A percentile compares a stretch with the other conserved stretches of the same genome.
Evolutionary conservation across 2,888 invertebrate genomes (phyloP).

Genomic region (Noctua janthe): DNA sequence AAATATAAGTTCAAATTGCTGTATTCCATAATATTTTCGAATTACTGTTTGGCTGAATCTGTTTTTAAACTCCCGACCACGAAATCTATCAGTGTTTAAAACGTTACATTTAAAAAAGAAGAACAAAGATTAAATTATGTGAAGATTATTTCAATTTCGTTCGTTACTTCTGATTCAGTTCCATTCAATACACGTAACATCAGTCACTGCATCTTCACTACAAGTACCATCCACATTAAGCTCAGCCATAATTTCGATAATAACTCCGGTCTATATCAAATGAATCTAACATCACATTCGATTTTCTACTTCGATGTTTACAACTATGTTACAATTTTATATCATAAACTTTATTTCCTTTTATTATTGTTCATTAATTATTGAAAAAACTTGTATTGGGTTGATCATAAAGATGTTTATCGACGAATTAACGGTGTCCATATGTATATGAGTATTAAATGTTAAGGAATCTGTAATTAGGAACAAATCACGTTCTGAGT

Average conservation of each 20-base stretch:
- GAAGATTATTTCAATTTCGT: background rate
- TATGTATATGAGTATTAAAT: conserved; percentile 40
- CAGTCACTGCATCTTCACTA: background rate
- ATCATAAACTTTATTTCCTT: conserved; percentile 85
- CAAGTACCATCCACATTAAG: conserved; percentile 70
- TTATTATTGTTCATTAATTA: conserved; percentile 84
- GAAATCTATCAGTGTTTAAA: background rate
- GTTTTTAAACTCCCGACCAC: background rate
- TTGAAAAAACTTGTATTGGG: conserved; percentile 73
- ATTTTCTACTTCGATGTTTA: conserved; percentile 87
- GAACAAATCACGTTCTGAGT: conserved; percentile 41
- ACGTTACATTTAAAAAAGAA: background rate
- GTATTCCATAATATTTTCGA: background rate
- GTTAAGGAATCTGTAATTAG: conserved; percentile 41
- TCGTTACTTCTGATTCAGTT: background rate
- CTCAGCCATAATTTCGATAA: conserved; percentile 54
- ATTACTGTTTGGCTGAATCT: background rate
- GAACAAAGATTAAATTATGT: background rate
- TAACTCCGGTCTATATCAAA: conserved; percentile 77
- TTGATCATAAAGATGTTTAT: conserved; percentile 70
- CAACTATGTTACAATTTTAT: conserved; percentile 88
- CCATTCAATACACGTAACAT: background rate
- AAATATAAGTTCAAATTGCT: background rate
- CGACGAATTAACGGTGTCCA: conserved; percentile 59
- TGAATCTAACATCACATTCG: conserved; percentile 83